Evolutionary conservation across 1,140 invertebrate genomes (phyloP).

Genomic region (Drosophila truncata): DNA sequence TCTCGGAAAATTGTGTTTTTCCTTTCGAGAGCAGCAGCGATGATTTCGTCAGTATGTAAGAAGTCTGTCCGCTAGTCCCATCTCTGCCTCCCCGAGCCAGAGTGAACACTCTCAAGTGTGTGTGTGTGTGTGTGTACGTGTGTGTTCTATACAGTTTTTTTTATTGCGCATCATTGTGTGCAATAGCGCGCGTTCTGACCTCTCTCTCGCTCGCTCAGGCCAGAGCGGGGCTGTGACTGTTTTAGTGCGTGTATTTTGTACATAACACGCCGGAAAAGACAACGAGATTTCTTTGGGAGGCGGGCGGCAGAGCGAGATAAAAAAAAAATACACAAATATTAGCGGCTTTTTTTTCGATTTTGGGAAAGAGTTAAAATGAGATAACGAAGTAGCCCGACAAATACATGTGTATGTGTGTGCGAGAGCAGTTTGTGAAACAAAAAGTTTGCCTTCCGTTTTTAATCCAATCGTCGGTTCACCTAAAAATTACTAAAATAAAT

Average conservation of each 20-base stretch:
- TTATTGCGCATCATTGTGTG: slow-evolving; percentile 81
- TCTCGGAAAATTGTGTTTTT: slow-evolving; percentile 59
- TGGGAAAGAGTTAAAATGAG: slow-evolving; percentile 1
- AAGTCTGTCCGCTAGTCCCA: slow-evolving; percentile 39
- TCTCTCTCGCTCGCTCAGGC: slow-evolving; percentile 33
- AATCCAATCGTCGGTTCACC: slow-evolving; percentile 9
- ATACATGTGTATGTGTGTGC: not conserved
- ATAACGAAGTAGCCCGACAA: slow-evolving; percentile 15
- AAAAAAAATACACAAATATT: slow-evolving; percentile 34
- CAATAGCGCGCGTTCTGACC: slow-evolving; percentile 61
- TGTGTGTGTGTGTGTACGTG: slow-evolving; percentile 17
- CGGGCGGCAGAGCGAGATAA: slow-evolving; percentile 34
- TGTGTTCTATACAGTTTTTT: slow-evolving; percentile 65
- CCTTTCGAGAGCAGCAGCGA: slow-evolving; percentile 17
- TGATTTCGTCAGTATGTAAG: slow-evolving; percentile 72
- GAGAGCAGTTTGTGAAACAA: not conserved
- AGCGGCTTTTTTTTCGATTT: slow-evolving; percentile 12
- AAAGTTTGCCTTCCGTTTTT: slow-evolving; percentile 24
- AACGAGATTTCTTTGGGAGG: slow-evolving; percentile 28
- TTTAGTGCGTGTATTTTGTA: slow-evolving; percentile 26
- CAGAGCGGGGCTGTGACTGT: slow-evolving; percentile 21
- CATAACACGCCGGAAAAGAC: slow-evolving; percentile 63
- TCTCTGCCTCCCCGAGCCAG: slow-evolving; percentile 14
- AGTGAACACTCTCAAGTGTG: not conserved
- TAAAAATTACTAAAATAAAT: slow-evolving; percentile 21